Evolutionary conservation across 2,797 vertebrate species (phyloP).

Genomic region (Pampus argenteus): DNA sequence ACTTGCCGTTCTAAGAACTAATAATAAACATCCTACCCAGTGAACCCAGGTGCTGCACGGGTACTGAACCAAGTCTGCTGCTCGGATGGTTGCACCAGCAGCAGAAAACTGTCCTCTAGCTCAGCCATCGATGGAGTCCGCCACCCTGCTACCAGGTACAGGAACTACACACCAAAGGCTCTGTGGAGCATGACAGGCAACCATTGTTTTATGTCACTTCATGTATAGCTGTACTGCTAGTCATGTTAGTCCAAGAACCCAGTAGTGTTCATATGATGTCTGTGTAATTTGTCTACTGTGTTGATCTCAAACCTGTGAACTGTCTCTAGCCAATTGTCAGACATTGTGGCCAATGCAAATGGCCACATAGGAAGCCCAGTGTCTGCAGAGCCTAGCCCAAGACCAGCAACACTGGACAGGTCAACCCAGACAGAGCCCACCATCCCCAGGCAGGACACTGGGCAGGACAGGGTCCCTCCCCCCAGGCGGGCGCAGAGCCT

Average conservation of each 20-base stretch:
- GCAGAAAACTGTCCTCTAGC: conserved; percentile 74
- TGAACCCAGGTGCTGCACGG: conserved; percentile 80
- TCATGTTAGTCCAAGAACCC: conserved; percentile 1
- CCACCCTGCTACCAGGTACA: conserved; percentile 75
- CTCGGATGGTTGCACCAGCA: conserved; percentile 70
- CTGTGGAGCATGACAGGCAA: neutral
- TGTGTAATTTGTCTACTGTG: conserved; percentile 30
- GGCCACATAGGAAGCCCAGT: conserved; percentile 61
- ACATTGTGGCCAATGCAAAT: conserved; percentile 71
- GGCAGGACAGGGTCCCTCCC: conserved; percentile 48
- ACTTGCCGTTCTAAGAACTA: neutral
- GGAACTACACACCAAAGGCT: neutral
- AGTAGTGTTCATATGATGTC: conserved; percentile 28
- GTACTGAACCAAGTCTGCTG: conserved; percentile 77
- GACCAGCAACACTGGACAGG: conserved; percentile 67
- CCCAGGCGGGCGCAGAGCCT: conserved; percentile 68
- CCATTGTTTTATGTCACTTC: neutral
- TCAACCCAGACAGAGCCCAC: conserved; percentile 82
- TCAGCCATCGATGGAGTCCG: conserved; percentile 70
- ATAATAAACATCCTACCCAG: conserved; percentile 50
- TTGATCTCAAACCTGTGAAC: conserved; percentile 57
- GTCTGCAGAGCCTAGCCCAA: conserved; percentile 44
- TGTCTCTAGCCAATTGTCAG: conserved; percentile 77
- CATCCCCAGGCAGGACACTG: conserved; percentile 15
- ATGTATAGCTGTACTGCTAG: neutral